These are phyloP conservation scores for Corythornis cristatus DNA, from an alignment of 2,113 vertebrate species.

Conservation along the genomic window DNA sequence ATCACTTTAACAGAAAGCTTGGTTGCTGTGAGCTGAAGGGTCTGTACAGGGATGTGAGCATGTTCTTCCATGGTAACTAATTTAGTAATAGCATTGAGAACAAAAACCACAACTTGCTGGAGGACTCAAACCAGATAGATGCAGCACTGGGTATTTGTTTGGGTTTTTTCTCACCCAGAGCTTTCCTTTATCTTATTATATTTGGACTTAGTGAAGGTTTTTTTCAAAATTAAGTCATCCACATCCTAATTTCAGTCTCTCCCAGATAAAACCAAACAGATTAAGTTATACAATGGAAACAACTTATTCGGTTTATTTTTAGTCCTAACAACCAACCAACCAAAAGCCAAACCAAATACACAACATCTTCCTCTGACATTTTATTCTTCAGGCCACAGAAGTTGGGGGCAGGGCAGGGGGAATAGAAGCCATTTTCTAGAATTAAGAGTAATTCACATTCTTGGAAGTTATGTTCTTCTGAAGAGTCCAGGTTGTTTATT, in stretches of 20 bases:
- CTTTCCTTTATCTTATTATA: neutral
- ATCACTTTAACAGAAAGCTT: neutral
- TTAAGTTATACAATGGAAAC: neutral
- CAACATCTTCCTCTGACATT: neutral
- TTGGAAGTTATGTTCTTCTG: neutral
- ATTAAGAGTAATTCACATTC: neutral
- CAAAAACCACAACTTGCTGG: neutral
- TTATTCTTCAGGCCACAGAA: neutral
- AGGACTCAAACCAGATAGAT: neutral
- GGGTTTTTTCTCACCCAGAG: neutral
- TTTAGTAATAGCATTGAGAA: neutral
- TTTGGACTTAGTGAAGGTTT: neutral
- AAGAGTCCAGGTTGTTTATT: neutral
- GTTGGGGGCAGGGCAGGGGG: accelerated
- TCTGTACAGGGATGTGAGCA: neutral
- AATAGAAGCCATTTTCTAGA: neutral
- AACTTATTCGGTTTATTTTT: neutral
- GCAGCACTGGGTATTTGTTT: neutral
- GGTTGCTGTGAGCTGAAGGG: neutral
- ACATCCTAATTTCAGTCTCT: neutral
- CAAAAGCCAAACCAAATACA: neutral
- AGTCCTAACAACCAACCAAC: neutral
- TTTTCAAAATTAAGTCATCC: neutral
- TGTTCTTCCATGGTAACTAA: neutral
- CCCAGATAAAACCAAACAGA: neutral